Evolutionary conservation across 2,888 invertebrate species (phyloP).

Genomic region (Drosophila melanosoma): DNA sequence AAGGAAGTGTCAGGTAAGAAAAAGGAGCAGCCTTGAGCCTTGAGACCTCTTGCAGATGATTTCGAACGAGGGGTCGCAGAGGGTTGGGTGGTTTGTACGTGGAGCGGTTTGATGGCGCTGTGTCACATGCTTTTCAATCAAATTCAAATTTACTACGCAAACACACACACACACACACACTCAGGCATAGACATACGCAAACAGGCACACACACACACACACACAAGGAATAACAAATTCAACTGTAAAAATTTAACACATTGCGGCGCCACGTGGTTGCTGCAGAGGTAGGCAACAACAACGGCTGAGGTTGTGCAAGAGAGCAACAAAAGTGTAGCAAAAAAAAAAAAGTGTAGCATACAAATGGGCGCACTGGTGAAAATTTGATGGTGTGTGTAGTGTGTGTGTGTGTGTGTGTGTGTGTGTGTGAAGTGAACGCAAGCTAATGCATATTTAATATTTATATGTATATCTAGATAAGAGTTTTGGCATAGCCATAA

Average conservation of each 20-base stretch:
- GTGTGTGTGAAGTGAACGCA: constrained; percentile 41
- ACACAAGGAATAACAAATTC: constrained; percentile 67
- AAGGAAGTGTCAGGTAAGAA: constrained; percentile 52
- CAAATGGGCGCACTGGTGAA: constrained; percentile 57
- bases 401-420: constrained; percentile 7
- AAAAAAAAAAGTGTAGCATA: constrained; percentile 55
- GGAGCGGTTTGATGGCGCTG: constrained; percentile 42
- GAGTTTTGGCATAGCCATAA: constrained; percentile 28
- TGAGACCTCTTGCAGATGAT: constrained; percentile 23
- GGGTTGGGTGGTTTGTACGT: background rate
- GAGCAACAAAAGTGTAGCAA: constrained; percentile 36
- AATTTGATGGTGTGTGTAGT: constrained; percentile 21
- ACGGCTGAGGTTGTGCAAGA: constrained; percentile 24
- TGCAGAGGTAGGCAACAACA: constrained; percentile 7
- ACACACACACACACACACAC: constrained; percentile 29
- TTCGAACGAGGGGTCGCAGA: background rate
- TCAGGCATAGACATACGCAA: constrained; percentile 29
- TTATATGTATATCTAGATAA: constrained; percentile 37
- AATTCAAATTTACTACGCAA: constrained; percentile 79
- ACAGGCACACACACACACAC: constrained; percentile 35
- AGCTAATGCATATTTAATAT: constrained; percentile 79
- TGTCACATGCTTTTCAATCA: constrained; percentile 81
- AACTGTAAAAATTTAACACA: constrained; percentile 83
- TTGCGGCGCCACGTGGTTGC: constrained; percentile 70
- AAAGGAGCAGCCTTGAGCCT: constrained; percentile 42